Conservation (phyloP, 2,797 vertebrate genomes). For the Apogon hyalosoma region DNA sequence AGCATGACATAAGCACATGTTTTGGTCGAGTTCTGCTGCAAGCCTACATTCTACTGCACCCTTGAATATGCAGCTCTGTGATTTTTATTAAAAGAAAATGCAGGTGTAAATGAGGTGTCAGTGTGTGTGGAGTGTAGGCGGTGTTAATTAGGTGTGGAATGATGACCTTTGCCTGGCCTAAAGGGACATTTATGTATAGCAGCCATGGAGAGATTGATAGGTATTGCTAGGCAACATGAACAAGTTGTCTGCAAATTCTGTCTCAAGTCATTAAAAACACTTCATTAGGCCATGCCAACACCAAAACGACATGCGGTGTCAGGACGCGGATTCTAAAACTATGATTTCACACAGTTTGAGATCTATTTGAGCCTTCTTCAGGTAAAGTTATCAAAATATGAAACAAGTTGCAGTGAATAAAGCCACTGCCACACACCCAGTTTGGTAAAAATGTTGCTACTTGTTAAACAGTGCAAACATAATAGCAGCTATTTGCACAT, state of each 20-base stretch:
- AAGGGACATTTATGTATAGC: conserved; percentile 67
- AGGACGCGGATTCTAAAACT: conserved; percentile 16
- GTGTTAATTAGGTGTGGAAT: conserved; percentile 76
- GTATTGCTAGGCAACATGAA: conserved; percentile 73
- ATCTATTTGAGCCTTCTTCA: conserved; percentile 27
- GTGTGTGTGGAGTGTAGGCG: conserved; percentile 23
- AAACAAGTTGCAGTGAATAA: background rate
- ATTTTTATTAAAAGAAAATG: conserved; percentile 48
- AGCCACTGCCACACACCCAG: background rate
- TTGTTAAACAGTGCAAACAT: conserved; percentile 39
- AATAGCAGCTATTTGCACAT: conserved; percentile 20
- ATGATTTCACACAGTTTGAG: conserved; percentile 7
- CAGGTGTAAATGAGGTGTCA: conserved; percentile 38
- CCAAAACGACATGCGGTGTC: conserved; percentile 33
- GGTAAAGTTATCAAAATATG: conserved; percentile 23
- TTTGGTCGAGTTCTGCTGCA: conserved; percentile 44
- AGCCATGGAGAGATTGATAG: conserved; percentile 72
- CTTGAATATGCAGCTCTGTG: conserved; percentile 22
- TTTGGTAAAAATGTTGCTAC: conserved; percentile 25
- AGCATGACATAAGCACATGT: conserved; percentile 74
- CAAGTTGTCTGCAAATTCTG: conserved; percentile 68
- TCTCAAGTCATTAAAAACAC: conserved; percentile 63
- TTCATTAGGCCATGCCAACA: conserved; percentile 41
- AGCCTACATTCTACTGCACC: conserved; percentile 46
- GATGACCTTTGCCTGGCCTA: conserved; percentile 74